Evolutionary conservation across 2,888 invertebrate species (phyloP).

Genomic region (Oithona nana): DNA sequence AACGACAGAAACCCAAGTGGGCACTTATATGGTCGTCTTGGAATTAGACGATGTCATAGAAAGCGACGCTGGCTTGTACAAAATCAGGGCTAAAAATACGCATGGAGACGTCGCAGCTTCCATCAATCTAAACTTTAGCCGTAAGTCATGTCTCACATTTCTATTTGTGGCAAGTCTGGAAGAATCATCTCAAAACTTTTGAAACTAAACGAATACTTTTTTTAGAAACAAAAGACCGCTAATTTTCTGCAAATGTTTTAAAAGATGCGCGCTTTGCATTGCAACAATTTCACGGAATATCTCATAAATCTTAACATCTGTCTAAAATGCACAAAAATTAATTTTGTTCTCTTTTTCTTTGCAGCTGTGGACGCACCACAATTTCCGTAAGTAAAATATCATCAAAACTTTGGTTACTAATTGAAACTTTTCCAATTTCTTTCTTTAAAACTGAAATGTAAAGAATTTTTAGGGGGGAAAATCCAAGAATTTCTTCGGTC

Average conservation of each 20-base stretch:
- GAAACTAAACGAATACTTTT: too few relatives aligned
- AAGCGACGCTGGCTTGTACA: constrained; percentile 85
- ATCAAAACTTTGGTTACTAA: too few relatives aligned
- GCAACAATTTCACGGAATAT: too few relatives aligned
- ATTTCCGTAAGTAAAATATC: constrained; percentile 5
- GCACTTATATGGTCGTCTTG: constrained; percentile 74
- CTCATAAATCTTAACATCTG: too few relatives aligned
- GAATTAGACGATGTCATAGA: constrained; percentile 89
- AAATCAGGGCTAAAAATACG: constrained; percentile 83
- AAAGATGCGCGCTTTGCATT: too few relatives aligned
- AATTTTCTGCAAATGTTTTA: neutral
- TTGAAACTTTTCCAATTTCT: neutral
- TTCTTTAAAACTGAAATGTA: too few relatives aligned
- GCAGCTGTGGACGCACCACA: constrained; percentile 26
- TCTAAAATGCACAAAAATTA: neutral
- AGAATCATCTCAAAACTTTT: too few relatives aligned
- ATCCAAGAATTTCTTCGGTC: too few relatives aligned
- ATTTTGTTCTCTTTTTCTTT: constrained; percentile 21
- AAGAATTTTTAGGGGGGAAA: too few relatives aligned
- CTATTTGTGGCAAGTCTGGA: too few relatives aligned
- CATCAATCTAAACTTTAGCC: constrained; percentile 91
- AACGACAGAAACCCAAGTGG: constrained; percentile 60
- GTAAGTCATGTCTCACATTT: constrained; percentile 42
- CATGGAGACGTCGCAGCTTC: constrained; percentile 93
- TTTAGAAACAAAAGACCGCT: neutral